These are phyloP conservation scores for Magallana angulata DNA, from an alignment of 1,140 invertebrate species.

Conservation along the genomic window DNA sequence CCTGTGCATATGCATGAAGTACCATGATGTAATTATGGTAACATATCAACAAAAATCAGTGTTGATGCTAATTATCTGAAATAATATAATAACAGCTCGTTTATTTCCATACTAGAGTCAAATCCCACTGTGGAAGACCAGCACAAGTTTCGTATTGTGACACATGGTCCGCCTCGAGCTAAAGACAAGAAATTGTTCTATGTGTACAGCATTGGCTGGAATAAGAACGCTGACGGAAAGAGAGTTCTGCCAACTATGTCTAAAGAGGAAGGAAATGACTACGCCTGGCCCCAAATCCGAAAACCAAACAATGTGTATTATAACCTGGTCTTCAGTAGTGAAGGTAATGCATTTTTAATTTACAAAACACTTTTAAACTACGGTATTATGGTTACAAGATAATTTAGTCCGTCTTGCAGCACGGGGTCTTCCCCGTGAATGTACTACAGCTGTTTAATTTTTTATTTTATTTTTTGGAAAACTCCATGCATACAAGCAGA, in stretches of 20 bases:
- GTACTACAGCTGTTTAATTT: too few species aligned
- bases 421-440: too few species aligned
- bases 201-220: slow-evolving; percentile 71
- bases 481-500: too few species aligned
- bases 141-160: slow-evolving; percentile 70
- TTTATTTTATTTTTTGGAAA: too few species aligned
- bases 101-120: background rate
- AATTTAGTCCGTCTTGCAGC: too few species aligned
- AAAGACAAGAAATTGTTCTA: slow-evolving; percentile 74
- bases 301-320: slow-evolving; percentile 71
- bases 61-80: too few species aligned
- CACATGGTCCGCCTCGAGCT: slow-evolving; percentile 68
- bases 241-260: slow-evolving; percentile 61
- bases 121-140: slow-evolving; percentile 64
- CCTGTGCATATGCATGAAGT: too few species aligned
- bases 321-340: slow-evolving; percentile 59
- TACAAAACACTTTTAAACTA: too few species aligned
- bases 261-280: slow-evolving; percentile 65
- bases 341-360: slow-evolving; percentile 54
- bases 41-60: too few species aligned
- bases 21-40: too few species aligned
- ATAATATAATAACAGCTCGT: too few species aligned
- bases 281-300: slow-evolving; percentile 67
- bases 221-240: slow-evolving; percentile 64
- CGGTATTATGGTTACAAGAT: too few species aligned